Evolutionary conservation across 23 tunicate species (phyloP).

Genomic region (Trididemnum miniatum): DNA sequence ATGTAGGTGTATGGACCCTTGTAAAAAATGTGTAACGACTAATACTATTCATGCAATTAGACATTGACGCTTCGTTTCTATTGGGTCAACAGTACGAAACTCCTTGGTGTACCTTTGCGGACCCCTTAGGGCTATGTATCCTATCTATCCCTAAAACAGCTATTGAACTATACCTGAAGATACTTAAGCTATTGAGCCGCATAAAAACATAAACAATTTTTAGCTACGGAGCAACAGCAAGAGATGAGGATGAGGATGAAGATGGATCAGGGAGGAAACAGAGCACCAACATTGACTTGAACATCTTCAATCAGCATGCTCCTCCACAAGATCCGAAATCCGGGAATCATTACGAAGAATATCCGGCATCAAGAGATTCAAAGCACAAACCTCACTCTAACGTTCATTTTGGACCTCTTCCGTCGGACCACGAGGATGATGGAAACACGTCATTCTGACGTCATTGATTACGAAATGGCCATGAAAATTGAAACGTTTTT

Average conservation of each 20-base stretch:
- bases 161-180: too few species aligned
- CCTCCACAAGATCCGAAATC: not conserved
- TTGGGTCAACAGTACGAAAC: too few species aligned
- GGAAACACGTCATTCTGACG: slow-evolving; percentile 39
- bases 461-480: not conserved
- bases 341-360: not conserved
- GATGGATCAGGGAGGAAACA: not conserved
- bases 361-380: too few species aligned
- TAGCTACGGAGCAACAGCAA: slow-evolving; percentile 6
- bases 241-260: not conserved
- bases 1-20: too few species aligned
- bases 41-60: too few species aligned
- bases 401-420: slow-evolving; percentile 24
- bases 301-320: not conserved
- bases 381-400: slow-evolving; percentile 1
- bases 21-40: too few species aligned
- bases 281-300: slow-evolving; percentile 8
- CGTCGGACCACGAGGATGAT: slow-evolving; percentile 20
- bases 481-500: not conserved
- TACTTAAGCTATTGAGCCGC: too few species aligned
- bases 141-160: too few species aligned
- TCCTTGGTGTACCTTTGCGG: too few species aligned
- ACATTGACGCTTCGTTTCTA: too few species aligned
- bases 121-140: too few species aligned
- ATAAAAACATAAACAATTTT: too few species aligned